Conservation (phyloP, 2,797 vertebrate genomes). For the Ctenopoma kingsleyae region DNA sequence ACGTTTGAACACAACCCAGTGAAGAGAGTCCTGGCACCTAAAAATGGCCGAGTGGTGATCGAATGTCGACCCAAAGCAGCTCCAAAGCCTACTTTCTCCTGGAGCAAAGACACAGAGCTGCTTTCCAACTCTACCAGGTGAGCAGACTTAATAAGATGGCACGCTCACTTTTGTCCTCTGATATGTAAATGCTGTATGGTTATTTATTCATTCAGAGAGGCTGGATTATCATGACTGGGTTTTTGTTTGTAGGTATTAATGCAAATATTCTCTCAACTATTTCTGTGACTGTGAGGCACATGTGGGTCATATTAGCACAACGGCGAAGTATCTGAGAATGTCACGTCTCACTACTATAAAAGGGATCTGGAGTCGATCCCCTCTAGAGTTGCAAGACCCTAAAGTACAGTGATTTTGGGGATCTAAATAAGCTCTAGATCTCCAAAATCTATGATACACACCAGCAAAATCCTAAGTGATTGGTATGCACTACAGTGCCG, state of each 20-base stretch:
- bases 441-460: conserved; percentile 12
- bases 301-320: conserved; percentile 35
- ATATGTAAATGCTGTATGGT: background rate
- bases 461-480: conserved; percentile 21
- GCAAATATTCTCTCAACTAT: conserved; percentile 21
- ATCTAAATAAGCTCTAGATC: conserved; percentile 30
- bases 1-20: conserved; percentile 93
- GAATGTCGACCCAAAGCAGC: conserved; percentile 96
- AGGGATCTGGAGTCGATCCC: background rate
- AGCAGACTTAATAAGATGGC: conserved; percentile 45
- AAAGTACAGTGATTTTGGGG: conserved; percentile 26
- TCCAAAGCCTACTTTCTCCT: conserved; percentile 90
- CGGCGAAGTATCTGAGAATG: conserved; percentile 11
- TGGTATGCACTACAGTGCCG: conserved; percentile 33
- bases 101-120: conserved; percentile 97
- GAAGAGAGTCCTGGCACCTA: conserved; percentile 90
- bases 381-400: background rate
- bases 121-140: conserved; percentile 93
- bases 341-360: background rate
- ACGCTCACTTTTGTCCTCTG: background rate
- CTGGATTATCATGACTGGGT: conserved; percentile 8
- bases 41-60: conserved; percentile 91
- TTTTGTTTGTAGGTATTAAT: conserved; percentile 23
- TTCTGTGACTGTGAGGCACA: conserved; percentile 30
- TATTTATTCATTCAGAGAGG: conserved; percentile 11